Percentiles rank a stretch among this genome's conserved stretches.
These are phyloP conservation scores for Aptenodytes patagonicus DNA, from an alignment of 2,113 vertebrate genomes.

Conservation along the genomic window DNA sequence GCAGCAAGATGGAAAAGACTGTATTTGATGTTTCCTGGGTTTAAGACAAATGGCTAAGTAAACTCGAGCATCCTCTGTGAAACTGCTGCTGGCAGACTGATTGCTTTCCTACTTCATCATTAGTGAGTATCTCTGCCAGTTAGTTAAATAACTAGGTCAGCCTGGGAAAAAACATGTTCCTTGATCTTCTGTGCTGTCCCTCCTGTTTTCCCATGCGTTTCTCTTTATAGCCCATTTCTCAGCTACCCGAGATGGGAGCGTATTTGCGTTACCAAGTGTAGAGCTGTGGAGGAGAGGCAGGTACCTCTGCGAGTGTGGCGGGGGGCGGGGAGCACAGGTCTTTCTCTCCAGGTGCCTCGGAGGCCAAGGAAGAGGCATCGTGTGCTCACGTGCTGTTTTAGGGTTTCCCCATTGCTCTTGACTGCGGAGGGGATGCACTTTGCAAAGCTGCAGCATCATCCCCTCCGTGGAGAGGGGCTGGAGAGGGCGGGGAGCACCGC, in stretches of 20 bases:
- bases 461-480: not conserved
- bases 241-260: not conserved
- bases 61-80: not conserved
- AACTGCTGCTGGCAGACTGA: constrained; percentile 13
- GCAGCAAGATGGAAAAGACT: not conserved
- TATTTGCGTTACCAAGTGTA: not conserved
- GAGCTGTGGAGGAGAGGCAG: not conserved
- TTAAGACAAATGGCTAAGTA: not conserved
- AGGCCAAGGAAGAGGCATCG: not conserved
- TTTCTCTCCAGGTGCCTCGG: not conserved
- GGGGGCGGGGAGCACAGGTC: not conserved
- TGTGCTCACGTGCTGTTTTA: accelerated
- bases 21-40: not conserved
- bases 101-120: constrained; percentile 30
- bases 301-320: not conserved
- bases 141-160: constrained; percentile 59
- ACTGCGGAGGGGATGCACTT: not conserved
- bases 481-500: not conserved
- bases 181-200: constrained; percentile 48
- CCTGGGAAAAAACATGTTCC: not conserved
- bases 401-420: not conserved
- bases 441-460: not conserved
- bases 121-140: constrained; percentile 28
- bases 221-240: constrained; percentile 35
- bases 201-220: constrained; percentile 41